phyloP scores from a whole-genome alignment of 2,113 vertebrate species.

The Ictalurus punctatus region DNA sequence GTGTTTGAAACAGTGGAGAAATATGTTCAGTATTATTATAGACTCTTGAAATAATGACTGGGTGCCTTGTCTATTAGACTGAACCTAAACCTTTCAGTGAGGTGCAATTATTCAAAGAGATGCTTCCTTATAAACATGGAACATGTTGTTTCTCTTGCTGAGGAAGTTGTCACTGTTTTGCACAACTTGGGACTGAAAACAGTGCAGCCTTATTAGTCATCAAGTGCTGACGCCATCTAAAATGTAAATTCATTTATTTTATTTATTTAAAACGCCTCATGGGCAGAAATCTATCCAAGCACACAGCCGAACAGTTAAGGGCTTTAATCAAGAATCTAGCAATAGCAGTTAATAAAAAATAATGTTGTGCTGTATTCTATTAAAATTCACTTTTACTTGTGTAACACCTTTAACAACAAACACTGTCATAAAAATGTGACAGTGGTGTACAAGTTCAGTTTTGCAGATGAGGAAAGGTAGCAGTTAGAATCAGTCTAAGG shows the following conservation, averaged over 20 bases:
- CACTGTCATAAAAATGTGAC: not conserved
- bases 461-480: not conserved
- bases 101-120: not conserved
- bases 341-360: not conserved
- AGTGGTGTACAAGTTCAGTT: not conserved
- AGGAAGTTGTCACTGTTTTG: not conserved
- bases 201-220: conserved; percentile 3
- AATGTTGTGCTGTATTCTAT: not conserved
- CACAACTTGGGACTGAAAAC: not conserved
- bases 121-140: not conserved
- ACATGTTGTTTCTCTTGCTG: not conserved
- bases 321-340: not conserved
- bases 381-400: not conserved
- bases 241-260: conserved; percentile 19
- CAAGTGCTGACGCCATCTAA: conserved; percentile 16
- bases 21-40: not conserved
- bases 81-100: not conserved
- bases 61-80: not conserved
- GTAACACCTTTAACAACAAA: not conserved
- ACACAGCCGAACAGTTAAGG: not conserved
- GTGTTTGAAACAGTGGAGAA: not conserved
- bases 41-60: not conserved
- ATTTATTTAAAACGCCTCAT: not conserved
- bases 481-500: not conserved
- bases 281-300: not conserved